Conservation (phyloP, 2,797 vertebrate species). For the Chaetodon trifasciatus region DNA sequence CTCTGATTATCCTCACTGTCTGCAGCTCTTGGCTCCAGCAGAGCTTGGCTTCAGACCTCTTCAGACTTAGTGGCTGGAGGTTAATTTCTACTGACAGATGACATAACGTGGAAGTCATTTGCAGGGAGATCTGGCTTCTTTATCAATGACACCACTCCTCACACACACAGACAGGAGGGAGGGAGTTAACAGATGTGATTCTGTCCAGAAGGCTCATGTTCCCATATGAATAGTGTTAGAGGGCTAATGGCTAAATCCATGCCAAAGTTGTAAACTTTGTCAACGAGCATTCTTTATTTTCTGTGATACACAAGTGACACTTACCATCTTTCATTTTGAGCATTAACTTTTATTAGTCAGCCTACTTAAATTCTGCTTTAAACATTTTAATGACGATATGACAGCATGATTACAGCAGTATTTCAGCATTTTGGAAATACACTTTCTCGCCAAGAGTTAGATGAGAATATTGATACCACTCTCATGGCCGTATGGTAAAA, state of each 20-base stretch:
- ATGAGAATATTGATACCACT: background rate
- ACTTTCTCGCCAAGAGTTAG: background rate
- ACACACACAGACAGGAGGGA: constrained; percentile 24
- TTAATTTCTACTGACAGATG: constrained; percentile 68
- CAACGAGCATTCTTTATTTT: background rate
- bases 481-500: background rate
- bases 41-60: constrained; percentile 37
- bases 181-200: constrained; percentile 51
- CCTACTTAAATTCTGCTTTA: background rate
- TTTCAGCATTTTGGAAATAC: background rate
- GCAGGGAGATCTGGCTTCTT: constrained; percentile 64
- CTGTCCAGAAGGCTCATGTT: constrained; percentile 48
- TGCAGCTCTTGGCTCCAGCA: constrained; percentile 45
- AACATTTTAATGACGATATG: background rate
- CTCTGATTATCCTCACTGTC: constrained; percentile 36
- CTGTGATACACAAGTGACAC: background rate
- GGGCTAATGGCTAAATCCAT: constrained; percentile 21
- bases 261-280: constrained; percentile 10
- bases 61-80: constrained; percentile 48
- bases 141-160: constrained; percentile 60
- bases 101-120: constrained; percentile 66
- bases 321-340: constrained; percentile 13
- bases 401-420: constrained; percentile 5
- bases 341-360: background rate
- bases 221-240: constrained; percentile 22